phyloP scores from a whole-genome alignment of 2,113 vertebrate species.

The Lontra canadensis region DNA sequence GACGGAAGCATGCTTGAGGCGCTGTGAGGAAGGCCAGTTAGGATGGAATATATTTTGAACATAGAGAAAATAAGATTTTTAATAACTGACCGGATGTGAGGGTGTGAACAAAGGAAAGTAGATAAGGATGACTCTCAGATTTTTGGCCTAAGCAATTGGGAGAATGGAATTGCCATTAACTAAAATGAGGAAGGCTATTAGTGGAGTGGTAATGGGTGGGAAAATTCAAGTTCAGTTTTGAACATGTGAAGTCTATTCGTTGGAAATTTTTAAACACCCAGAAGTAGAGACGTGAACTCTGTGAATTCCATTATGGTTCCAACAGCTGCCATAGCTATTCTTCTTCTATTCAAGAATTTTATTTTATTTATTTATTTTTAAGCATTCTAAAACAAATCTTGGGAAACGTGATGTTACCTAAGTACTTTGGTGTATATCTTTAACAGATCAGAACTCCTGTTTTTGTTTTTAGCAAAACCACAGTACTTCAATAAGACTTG shows the following conservation, averaged over 20 bases:
- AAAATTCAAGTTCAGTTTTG: not conserved
- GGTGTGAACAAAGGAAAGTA: conserved; percentile 2
- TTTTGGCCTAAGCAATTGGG: not conserved
- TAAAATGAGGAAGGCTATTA: not conserved
- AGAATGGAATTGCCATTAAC: not conserved
- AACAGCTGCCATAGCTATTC: not conserved
- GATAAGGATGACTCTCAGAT: not conserved
- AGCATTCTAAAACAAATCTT: conserved; percentile 33
- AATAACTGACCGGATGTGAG: not conserved
- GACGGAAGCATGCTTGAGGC: not conserved
- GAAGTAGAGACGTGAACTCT: not conserved
- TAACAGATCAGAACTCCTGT: not conserved
- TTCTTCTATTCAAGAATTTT: not conserved
- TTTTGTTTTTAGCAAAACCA: conserved; percentile 13
- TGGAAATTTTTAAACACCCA: not conserved
- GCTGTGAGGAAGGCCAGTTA: not conserved
- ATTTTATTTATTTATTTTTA: not conserved
- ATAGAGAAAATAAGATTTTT: not conserved
- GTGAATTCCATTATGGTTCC: not conserved
- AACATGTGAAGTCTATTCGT: not conserved
- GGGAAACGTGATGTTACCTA: not conserved
- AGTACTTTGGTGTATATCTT: not conserved
- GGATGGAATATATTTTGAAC: not conserved
- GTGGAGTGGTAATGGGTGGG: not conserved
- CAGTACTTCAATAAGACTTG: not conserved